phyloP scores from a whole-genome alignment of 1,140 invertebrate species.

The Camponotus vicinus region DNA sequence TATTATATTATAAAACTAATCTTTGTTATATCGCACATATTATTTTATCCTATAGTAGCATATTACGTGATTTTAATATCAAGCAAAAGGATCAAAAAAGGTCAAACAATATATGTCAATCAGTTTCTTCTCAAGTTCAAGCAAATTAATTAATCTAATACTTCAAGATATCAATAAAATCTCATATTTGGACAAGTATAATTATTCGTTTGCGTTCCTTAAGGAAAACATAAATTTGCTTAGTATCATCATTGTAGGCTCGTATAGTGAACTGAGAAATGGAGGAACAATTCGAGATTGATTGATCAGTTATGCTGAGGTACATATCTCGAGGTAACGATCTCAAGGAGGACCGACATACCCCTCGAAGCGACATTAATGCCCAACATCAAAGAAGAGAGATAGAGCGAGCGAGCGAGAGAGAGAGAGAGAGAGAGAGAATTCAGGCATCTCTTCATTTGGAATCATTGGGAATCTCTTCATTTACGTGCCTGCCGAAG shows the following conservation, averaged over 20 bases:
- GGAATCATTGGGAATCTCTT: no score
- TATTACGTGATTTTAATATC: background rate
- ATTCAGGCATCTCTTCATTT: no score
- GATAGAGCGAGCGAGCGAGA: background rate
- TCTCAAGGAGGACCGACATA: constrained; percentile 33
- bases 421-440: constrained; percentile 39
- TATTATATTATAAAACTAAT: background rate
- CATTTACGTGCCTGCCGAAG: constrained; percentile 43
- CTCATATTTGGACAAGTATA: constrained; percentile 8
- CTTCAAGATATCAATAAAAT: constrained; percentile 35
- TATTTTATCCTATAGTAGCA: background rate
- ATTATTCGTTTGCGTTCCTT: constrained; percentile 16
- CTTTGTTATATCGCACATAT: background rate
- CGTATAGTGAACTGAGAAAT: background rate
- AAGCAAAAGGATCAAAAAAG: background rate
- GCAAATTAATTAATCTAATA: constrained; percentile 2
- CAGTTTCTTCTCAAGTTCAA: background rate
- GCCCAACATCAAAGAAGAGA: constrained; percentile 60
- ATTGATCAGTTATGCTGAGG: background rate
- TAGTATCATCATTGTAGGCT: constrained; percentile 7
- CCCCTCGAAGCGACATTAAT: constrained; percentile 66
- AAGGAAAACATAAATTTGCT: constrained; percentile 22
- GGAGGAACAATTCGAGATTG: constrained; percentile 21
- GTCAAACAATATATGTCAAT: background rate
- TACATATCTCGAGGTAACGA: background rate